Base-by-base conservation (phyloP, 2,888 invertebrate species). In the Macrosoma leucophasiata region DNA sequence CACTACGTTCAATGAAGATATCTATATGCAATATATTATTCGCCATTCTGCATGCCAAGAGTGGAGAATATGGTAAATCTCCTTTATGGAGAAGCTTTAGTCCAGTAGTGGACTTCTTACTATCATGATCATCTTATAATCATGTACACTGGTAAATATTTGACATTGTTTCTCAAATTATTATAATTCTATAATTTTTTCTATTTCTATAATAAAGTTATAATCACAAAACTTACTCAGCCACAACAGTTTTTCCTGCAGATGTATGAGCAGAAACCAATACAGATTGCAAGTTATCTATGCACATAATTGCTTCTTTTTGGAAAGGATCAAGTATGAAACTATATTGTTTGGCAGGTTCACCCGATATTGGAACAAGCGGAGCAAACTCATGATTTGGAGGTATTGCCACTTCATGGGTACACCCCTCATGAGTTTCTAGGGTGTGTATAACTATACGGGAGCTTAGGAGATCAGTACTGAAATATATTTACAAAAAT, bases 221-320 rank as follows among this genome's bases (percentile, higher is more conserved):
- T 21, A 35, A 25, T 13, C 6, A 24, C 12, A 26, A 27, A 35
- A 75, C 93, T 89, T 86, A 98, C 93, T 98, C 97, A 3, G 98
- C 99, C 4, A 98, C 98, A 2, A 98, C 98, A 34, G 99, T 99
- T 88, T 99, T 99, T 30, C 99, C 99, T 25, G 99, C 98, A 3
- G 98, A 99, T 1, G 99, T 99, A 66, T 99, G 99, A 4, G 99
- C 99, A 2, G 99, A 98, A 1, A 99, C 98, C 23, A 99, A 86
- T 3, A 99, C 99, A 6, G 98, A 98, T 65, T 99, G 98, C 62
- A 95, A 91, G 72, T 99, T 99, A 64, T 99, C 98, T 53, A 99
- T 92, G 67, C 99, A 99, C 29, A 94, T 75, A 44, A 98, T 93
- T 1, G 98, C 97, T 74, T 98, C 96, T 57, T 95, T 96, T 69